Conservation (phyloP, 2,888 invertebrate species). For the Apamea epomidion region DNA sequence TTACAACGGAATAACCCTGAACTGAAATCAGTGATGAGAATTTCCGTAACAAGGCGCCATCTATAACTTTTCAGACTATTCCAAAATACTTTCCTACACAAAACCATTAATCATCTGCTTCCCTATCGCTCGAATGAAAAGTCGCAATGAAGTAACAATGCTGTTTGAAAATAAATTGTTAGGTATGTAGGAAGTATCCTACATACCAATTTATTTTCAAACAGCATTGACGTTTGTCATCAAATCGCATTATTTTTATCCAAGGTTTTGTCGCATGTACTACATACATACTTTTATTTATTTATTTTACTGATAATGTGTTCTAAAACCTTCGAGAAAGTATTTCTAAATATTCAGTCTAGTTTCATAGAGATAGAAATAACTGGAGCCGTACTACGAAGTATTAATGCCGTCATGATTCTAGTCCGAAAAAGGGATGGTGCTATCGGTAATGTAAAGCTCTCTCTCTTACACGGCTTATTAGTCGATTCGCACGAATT, state of each 20-base stretch:
- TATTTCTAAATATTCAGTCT: slow-evolving; percentile 8
- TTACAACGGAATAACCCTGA: not conserved
- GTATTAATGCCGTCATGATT: no score
- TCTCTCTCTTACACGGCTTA: no score
- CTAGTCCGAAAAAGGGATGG: no score
- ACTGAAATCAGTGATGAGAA: not conserved
- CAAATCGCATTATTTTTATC: slow-evolving; percentile 45
- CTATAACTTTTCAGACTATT: not conserved
- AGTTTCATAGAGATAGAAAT: not conserved
- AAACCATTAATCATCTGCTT: not conserved
- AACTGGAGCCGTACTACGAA: not conserved
- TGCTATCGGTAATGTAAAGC: no score
- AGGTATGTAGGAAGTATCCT: slow-evolving; percentile 1
- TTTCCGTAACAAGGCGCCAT: not conserved
- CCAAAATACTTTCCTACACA: not conserved
- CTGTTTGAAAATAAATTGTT: no score
- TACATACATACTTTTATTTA: slow-evolving; percentile 31
- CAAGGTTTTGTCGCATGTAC: slow-evolving; percentile 52
- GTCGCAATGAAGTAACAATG: no score
- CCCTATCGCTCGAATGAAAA: not conserved
- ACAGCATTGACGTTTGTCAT: slow-evolving; percentile 39
- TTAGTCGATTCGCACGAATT: no score
- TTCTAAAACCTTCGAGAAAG: slow-evolving; percentile 42
- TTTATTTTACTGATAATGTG: slow-evolving; percentile 17
- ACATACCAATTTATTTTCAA: slow-evolving; percentile 44